Evolutionary conservation across 2,113 vertebrate genomes (phyloP), one percentile per base, ranked within the genome.

Genomic region (Heteronetta atricapilla): DNA sequence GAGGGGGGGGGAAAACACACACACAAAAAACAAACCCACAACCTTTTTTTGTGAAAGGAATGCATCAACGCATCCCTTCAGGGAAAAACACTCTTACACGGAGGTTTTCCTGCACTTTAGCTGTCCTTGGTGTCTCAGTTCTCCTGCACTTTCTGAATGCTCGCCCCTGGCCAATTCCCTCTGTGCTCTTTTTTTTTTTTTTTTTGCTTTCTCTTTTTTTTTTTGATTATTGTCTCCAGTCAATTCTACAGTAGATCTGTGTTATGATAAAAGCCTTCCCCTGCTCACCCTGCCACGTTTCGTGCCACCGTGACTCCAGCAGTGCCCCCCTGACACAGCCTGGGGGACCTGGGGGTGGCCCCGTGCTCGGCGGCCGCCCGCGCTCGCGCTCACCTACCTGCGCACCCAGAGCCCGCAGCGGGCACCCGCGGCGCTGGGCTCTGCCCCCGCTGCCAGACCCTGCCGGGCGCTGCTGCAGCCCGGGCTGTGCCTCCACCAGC

Each of bases 41-140:
- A 33, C 22, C 78, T 80, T 94, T 93, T 82, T 93, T 75, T 44
- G 67, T 44, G 67, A 62, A 96, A 95, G 91, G 92, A 44, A 85
- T 53, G 79, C 93, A 97, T 96, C 90, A 63, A 36, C 11, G 6
- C 83, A 62, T 95, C 94, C 96, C 97, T 92, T 10, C 6, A 74
- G 94, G 97, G 96, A 63, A 74, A 92, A 86, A 28, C 70, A 23
- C 93, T 97, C 83, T 84, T 69, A 53, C 88, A 42, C 3, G 0
- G 90, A 93, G 82, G 76, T 95, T 96, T 94, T 91, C 90, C 79
- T 96, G 85, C 82, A 42, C 96, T 97, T 89, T 36, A 46, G 63
- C 86, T 63, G 82, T 94, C 91, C 83, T 40, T 34, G 20, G 0
- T 34, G 25, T 63, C 38, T 55, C 40, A 1, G n/a, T 56, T 58